These are phyloP conservation scores for Chelonus insularis DNA, from an alignment of 1,140 invertebrate species.

Conservation along the genomic window DNA sequence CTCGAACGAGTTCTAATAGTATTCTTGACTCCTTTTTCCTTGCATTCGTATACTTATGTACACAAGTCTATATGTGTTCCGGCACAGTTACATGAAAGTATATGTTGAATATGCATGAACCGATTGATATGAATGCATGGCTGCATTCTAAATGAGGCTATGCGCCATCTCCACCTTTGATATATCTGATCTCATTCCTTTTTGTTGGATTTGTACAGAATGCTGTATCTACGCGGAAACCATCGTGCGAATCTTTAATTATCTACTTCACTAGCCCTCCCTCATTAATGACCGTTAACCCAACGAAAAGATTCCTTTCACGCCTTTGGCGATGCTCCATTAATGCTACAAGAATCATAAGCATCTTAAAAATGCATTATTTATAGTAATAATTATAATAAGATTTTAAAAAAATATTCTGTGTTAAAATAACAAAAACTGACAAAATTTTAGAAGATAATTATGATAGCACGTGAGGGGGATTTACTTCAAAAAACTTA, in stretches of 20 bases:
- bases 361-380: neutral
- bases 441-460: neutral
- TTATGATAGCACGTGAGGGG: too few species aligned
- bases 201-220: neutral
- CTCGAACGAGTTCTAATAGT: slow-evolving; percentile 8
- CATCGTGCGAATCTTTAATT: slow-evolving; percentile 40
- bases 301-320: neutral
- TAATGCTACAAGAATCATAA: neutral
- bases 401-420: too few species aligned
- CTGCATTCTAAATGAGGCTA: slow-evolving; percentile 51
- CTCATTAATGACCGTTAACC: slow-evolving; percentile 23
- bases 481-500: neutral
- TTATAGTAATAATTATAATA: too few species aligned
- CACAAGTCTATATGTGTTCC: slow-evolving; percentile 1
- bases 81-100: slow-evolving; percentile 29
- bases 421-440: too few species aligned
- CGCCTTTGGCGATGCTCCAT: slow-evolving; percentile 1
- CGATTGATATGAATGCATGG: slow-evolving; percentile 60
- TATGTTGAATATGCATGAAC: slow-evolving; percentile 55
- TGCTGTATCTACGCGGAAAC: slow-evolving; percentile 33
- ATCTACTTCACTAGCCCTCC: slow-evolving; percentile 33
- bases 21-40: slow-evolving; percentile 32
- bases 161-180: slow-evolving; percentile 30
- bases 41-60: slow-evolving; percentile 24
- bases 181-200: slow-evolving; percentile 48